These are phyloP conservation scores for Melinaea menophilus DNA, from an alignment of 2,888 invertebrate species.

Conservation along the genomic window DNA sequence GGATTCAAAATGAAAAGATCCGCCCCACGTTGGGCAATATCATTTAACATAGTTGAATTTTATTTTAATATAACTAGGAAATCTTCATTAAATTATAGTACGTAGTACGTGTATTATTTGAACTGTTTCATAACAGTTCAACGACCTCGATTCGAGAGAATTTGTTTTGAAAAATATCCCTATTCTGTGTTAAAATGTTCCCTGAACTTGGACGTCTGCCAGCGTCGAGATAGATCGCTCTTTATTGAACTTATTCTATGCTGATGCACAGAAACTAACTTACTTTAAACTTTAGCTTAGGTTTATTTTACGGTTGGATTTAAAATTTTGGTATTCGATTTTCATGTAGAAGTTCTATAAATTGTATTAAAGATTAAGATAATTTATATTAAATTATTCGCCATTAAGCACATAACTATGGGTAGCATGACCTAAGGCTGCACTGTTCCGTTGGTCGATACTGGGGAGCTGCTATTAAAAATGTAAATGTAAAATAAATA, in stretches of 20 bases:
- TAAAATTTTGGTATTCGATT: too few relatives aligned
- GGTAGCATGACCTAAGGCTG: too few relatives aligned
- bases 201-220: background rate
- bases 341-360: too few relatives aligned
- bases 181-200: constrained; percentile 3
- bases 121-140: background rate
- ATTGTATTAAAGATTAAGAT: too few relatives aligned
- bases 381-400: too few relatives aligned
- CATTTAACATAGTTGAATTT: background rate
- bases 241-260: constrained; percentile 5
- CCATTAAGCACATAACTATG: too few relatives aligned
- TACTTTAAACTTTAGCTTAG: background rate
- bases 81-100: too few relatives aligned
- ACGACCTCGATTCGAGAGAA: background rate
- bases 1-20: background rate
- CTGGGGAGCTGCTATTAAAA: too few relatives aligned
- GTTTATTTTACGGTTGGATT: background rate
- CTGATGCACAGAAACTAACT: constrained; percentile 2
- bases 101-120: too few relatives aligned
- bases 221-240: constrained; percentile 11
- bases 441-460: too few relatives aligned
- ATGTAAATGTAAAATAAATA: too few relatives aligned
- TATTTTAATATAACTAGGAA: too few relatives aligned
- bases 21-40: constrained; percentile 32
- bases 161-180: constrained; percentile 12